phyloP scores from a whole-genome alignment of 2,113 vertebrate genomes.

The Micromys minutus region DNA sequence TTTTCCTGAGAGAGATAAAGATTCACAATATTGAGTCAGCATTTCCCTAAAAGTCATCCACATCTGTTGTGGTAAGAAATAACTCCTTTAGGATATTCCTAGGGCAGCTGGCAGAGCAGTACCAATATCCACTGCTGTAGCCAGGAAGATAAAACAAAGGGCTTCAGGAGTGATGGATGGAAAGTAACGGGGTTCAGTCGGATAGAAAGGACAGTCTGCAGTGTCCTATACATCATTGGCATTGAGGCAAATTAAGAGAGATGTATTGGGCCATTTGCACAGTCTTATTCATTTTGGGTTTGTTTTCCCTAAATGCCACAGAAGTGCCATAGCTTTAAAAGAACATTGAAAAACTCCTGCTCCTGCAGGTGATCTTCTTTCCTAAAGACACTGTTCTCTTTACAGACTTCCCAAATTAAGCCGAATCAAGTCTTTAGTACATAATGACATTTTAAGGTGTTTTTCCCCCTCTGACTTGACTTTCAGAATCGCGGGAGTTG shows the following conservation, averaged over 20 bases:
- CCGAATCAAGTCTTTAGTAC: not conserved
- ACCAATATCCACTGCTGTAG: not conserved
- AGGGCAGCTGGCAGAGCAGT: not conserved
- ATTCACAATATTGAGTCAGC: constrained; percentile 53
- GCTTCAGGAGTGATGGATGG: not conserved
- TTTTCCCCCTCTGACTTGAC: not conserved
- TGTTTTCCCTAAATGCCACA: constrained; percentile 15
- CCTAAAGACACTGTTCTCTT: constrained; percentile 28
- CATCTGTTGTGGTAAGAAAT: constrained; percentile 49
- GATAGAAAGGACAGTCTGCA: not conserved
- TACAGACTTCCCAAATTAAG: constrained; percentile 38
- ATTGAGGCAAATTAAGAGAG: not conserved
- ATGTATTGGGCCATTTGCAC: not conserved
- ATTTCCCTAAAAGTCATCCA: constrained; percentile 69
- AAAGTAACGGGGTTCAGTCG: constrained; percentile 23
- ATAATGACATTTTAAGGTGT: not conserved
- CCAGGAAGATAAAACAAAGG: constrained; percentile 41
- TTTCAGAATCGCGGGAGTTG: not conserved
- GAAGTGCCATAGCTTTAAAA: not conserved
- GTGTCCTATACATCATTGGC: not conserved
- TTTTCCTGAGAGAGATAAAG: constrained; percentile 60
- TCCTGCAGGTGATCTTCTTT: constrained; percentile 2
- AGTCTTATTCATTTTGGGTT: not conserved
- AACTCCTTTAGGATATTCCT: constrained; percentile 37
- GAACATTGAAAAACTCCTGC: not conserved